A percentile compares a stretch with the other conserved stretches of the same genome.
Conservation (phyloP, 2,113 vertebrate genomes). For the Lepisosteus oculatus region DNA sequence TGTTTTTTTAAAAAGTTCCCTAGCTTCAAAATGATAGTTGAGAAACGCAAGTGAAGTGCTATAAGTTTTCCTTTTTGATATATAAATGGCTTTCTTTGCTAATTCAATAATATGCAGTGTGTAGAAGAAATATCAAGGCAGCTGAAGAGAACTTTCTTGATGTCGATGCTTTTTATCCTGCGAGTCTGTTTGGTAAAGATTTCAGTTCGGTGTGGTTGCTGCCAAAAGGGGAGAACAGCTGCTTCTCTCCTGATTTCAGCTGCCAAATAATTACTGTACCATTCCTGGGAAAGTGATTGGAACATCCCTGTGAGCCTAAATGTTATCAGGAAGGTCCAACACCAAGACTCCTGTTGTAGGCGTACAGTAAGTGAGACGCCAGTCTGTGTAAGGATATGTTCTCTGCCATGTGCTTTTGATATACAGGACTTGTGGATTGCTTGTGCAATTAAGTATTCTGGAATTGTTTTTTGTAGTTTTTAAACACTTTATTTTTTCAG, state of each 20-base stretch:
- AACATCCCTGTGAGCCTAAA: background rate
- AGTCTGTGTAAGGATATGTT: background rate
- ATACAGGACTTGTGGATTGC: background rate
- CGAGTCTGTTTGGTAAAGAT: constrained; percentile 6
- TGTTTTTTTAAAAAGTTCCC: too few relatives aligned
- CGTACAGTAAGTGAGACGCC: background rate
- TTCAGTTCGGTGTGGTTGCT: background rate
- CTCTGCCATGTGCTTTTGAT: background rate
- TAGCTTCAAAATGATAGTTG: too few relatives aligned
- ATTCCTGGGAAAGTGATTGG: constrained; percentile 16
- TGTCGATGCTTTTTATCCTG: constrained; percentile 8
- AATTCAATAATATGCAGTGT: too few relatives aligned
- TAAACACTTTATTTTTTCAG: too few relatives aligned
- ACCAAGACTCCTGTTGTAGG: background rate
- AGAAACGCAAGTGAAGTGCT: too few relatives aligned
- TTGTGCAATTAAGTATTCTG: background rate
- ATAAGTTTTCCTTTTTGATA: too few relatives aligned
- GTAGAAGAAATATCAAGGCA: too few relatives aligned
- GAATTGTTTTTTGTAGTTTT: background rate
- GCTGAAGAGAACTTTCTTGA: background rate
- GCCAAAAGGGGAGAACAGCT: constrained; percentile 32
- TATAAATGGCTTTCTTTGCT: too few relatives aligned
- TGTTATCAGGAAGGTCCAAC: background rate
- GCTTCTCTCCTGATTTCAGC: constrained; percentile 9
- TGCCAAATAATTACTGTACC: constrained; percentile 12